Evolutionary conservation across 2,888 invertebrate species (phyloP).

Genomic region (Perdita meconis): DNA sequence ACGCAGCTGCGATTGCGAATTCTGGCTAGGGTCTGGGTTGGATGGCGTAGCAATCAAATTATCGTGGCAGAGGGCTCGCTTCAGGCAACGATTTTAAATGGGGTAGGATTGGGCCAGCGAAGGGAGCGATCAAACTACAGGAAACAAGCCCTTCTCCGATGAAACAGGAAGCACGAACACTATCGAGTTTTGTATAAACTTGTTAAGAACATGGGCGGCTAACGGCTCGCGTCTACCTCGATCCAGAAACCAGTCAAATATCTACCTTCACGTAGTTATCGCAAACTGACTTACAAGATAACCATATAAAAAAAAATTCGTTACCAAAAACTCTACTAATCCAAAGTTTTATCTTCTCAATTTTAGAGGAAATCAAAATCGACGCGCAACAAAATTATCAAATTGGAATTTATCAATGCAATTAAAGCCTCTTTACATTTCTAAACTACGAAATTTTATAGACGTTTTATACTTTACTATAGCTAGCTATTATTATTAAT

Average conservation of each 20-base stretch:
- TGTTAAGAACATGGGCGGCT: slow-evolving; percentile 24
- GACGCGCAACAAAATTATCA: too few species aligned
- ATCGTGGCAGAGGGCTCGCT: slow-evolving; percentile 66
- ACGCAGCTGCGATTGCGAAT: slow-evolving; percentile 53
- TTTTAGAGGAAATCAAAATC: too few species aligned
- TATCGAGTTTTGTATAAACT: slow-evolving; percentile 56
- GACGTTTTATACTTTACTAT: too few species aligned
- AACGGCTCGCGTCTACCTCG: slow-evolving; percentile 20
- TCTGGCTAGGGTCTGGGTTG: slow-evolving; percentile 54
- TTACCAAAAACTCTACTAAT: too few species aligned
- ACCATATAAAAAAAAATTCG: too few species aligned
- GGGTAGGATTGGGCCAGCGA: slow-evolving; percentile 52
- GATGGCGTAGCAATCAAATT: slow-evolving; percentile 64
- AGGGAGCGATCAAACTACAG: slow-evolving; percentile 66
- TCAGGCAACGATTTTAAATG: slow-evolving; percentile 65
- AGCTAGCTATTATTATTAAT: too few species aligned
- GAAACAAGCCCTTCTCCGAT: slow-evolving; percentile 64
- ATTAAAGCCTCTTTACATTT: too few species aligned
- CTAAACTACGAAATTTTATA: too few species aligned
- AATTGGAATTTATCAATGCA: too few species aligned
- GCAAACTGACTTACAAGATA: background rate
- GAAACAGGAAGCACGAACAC: slow-evolving; percentile 51
- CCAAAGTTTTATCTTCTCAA: too few species aligned
- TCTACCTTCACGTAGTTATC: background rate
- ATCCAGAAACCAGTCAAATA: slow-evolving; percentile 1